These are phyloP conservation scores for Brachionus calyciflorus DNA, from an alignment of 1,140 invertebrate species.

Conservation along the genomic window DNA sequence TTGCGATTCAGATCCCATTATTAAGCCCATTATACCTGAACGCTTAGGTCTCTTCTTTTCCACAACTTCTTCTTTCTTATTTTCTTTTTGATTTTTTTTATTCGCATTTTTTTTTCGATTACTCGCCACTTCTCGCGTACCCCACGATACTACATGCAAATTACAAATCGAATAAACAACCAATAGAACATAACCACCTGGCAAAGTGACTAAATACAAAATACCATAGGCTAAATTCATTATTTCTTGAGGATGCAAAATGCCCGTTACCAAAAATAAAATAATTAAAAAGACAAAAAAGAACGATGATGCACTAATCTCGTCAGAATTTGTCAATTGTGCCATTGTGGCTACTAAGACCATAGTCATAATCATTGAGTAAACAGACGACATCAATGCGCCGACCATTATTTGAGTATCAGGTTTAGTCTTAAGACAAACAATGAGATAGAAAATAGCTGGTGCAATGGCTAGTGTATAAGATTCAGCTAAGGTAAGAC, in stretches of 20 bases:
- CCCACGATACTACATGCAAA: constrained; percentile 55
- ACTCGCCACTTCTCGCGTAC: constrained; percentile 53
- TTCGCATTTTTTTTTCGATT: constrained; percentile 49
- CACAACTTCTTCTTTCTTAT: constrained; percentile 58
- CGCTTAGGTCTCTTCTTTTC: constrained; percentile 48
- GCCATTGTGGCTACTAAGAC: constrained; percentile 55
- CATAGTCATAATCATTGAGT: constrained; percentile 57
- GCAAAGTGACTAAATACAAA: constrained; percentile 56
- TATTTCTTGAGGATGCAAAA: constrained; percentile 56
- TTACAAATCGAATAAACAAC: constrained; percentile 57
- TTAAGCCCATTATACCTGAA: not conserved
- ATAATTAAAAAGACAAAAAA: constrained; percentile 52
- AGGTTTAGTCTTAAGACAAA: constrained; percentile 61
- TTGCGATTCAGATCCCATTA: not conserved
- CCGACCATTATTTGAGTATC: constrained; percentile 61
- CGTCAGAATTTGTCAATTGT: constrained; percentile 49
- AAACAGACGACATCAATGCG: constrained; percentile 55
- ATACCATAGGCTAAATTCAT: constrained; percentile 53
- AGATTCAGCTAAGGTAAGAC: constrained; percentile 61
- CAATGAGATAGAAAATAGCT: constrained; percentile 61
- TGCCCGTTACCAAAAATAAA: constrained; percentile 53
- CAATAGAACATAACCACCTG: constrained; percentile 56
- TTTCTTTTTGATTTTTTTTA: constrained; percentile 50
- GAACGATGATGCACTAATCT: constrained; percentile 53
- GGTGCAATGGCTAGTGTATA: constrained; percentile 61